Percentiles rank a stretch among this genome's conserved stretches.
Evolutionary conservation across 2,797 vertebrate species (phyloP).

Genomic region (Microcaecilia unicolor): DNA sequence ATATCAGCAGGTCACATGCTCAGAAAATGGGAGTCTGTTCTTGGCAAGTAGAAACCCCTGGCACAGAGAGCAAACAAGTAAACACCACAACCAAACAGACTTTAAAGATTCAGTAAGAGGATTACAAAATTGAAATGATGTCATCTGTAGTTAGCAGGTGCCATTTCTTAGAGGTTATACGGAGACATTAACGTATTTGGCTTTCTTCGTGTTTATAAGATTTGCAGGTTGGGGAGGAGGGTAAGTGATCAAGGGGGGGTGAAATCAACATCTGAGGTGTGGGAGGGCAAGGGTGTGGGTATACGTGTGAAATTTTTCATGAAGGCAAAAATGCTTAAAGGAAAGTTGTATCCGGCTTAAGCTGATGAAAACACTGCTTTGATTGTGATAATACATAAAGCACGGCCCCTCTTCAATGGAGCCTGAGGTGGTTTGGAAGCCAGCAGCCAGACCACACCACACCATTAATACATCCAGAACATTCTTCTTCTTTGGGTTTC

Average conservation of each 20-base stretch:
- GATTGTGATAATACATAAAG: background rate
- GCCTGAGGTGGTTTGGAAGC: conserved; percentile 16
- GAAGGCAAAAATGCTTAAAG: conserved; percentile 17
- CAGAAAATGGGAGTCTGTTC: too few relatives aligned
- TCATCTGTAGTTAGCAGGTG: too few relatives aligned
- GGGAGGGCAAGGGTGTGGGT: too few relatives aligned
- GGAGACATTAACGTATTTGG: too few relatives aligned
- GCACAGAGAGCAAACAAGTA: too few relatives aligned
- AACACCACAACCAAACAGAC: too few relatives aligned
- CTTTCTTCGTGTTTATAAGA: conserved; percentile 10
- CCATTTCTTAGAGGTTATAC: too few relatives aligned
- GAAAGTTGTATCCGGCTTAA: background rate
- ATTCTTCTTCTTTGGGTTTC: conserved; percentile 24
- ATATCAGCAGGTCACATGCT: too few relatives aligned
- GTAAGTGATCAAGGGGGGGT: conserved; percentile 21
- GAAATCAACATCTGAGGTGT: conserved; percentile 8
- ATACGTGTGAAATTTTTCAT: too few relatives aligned
- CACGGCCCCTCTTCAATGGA: conserved; percentile 20
- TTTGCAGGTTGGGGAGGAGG: conserved; percentile 22
- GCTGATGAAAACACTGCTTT: background rate
- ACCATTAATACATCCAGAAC: conserved; percentile 31
- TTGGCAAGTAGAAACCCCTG: too few relatives aligned
- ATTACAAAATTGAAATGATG: too few relatives aligned
- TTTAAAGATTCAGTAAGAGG: too few relatives aligned
- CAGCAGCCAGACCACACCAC: conserved; percentile 19